Evolutionary conservation across 2,113 vertebrate genomes (phyloP), one percentile per base, ranked within the genome.

Genomic region (Istiophorus platypterus): DNA sequence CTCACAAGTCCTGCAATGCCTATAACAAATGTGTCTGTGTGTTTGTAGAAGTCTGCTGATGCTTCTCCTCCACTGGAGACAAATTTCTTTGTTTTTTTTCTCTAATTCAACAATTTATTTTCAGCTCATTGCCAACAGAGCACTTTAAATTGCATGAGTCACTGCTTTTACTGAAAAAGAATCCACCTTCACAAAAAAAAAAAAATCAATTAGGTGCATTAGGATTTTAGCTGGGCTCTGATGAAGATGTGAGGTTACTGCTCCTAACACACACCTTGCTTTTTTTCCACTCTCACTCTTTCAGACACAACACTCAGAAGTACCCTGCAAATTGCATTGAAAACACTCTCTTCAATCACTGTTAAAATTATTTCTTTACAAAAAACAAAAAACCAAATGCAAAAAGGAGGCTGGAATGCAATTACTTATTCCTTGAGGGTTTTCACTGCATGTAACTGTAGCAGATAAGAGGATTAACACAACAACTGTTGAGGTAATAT

Each of bases 161-260:
- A 24, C 41, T 78, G 78, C 78, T 72, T 76, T 91, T 89, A 89
- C 81, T 73, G 89, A 80, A 82, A 87, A 82, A 71, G 18, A 45
- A 74, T 24, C 61, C 45, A 20, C 45, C 37, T 24, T 29, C 41
- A 11, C 54, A 27, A 34, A 20, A 8, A 42, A 24, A 52, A 22
- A 63, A 83, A 90, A 88, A 92, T 91, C 91, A 87, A 92, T 88
- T 42, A 79, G 61, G 63, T 85, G 74, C 90, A 89, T 89, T 89
- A 85, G 72, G 56, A 82, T 72, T 88, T 85, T 24, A 84, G 76
- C 59, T 51, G 31, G 15, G 65, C 68, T 68, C 57, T 63, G 26
- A 74, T 57, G 54, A 47, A 61, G 71, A 81, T 26, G 58, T 47
- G 49, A 72, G 49, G 72, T 73, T 75, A 75, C 5, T 73, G 34